phyloP scores from a whole-genome alignment of 2,113 vertebrate genomes.

The Tursiops truncatus region DNA sequence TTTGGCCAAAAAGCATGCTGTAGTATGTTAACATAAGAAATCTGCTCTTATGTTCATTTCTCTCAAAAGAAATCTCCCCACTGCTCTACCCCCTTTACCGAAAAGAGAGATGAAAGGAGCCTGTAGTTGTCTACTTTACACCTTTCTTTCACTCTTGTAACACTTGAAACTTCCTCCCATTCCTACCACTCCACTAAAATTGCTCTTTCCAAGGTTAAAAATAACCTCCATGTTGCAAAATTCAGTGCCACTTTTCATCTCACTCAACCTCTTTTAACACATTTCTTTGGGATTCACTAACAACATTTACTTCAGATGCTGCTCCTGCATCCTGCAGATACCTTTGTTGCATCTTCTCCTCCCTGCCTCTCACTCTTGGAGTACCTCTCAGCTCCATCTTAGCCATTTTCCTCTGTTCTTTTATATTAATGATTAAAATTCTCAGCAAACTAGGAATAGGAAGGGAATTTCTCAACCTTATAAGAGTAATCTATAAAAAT shows the following conservation, averaged over 20 bases:
- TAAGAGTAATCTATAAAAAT: too few species aligned
- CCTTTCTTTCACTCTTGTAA: background rate
- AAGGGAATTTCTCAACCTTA: background rate
- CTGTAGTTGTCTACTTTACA: too few species aligned
- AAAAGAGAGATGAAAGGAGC: background rate
- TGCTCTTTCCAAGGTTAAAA: background rate
- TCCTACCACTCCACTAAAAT: background rate
- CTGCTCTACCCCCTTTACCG: background rate
- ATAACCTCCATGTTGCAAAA: too few species aligned
- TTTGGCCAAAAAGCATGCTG: background rate
- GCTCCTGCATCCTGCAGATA: background rate
- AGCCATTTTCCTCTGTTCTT: background rate
- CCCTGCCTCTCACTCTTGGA: background rate
- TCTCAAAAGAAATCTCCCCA: background rate
- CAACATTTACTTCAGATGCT: background rate
- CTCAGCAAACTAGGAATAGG: background rate
- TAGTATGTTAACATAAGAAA: background rate
- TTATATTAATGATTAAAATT: too few species aligned
- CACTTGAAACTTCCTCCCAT: background rate
- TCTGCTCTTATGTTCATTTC: background rate
- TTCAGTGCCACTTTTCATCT: background rate
- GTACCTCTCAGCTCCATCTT: background rate
- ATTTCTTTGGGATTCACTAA: background rate
- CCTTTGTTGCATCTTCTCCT: too few species aligned
- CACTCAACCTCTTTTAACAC: background rate